phyloP scores from a whole-genome alignment of 2,888 invertebrate species.

The Patella pellucida region DNA sequence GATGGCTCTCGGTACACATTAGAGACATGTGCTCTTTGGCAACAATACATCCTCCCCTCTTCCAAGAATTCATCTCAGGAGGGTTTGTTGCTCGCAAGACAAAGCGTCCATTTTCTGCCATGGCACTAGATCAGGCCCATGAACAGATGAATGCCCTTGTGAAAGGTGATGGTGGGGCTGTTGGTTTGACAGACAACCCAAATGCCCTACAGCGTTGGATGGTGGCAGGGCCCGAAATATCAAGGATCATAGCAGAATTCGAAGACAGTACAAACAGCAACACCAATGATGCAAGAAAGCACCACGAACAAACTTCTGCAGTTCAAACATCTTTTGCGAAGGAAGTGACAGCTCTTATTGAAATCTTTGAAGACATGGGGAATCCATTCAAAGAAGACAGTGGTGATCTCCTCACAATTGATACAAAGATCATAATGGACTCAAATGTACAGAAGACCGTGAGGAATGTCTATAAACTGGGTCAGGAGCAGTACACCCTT shows the following conservation, averaged over 20 bases:
- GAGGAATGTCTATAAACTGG: no score
- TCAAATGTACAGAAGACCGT: no score
- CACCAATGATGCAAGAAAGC: no score
- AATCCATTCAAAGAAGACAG: no score
- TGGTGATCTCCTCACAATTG: no score
- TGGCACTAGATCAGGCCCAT: slow-evolving; percentile 14
- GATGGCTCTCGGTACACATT: slow-evolving; percentile 16
- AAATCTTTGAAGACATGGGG: no score
- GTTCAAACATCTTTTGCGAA: no score
- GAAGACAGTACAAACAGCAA: not conserved
- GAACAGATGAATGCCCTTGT: slow-evolving; percentile 6
- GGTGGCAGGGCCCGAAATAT: slow-evolving; percentile 16
- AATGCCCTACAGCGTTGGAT: slow-evolving; percentile 13
- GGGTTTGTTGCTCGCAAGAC: not conserved
- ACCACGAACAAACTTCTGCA: no score
- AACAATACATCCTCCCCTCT: not conserved
- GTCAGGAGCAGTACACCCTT: no score
- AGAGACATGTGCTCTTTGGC: slow-evolving; percentile 1
- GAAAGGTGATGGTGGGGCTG: slow-evolving; percentile 9
- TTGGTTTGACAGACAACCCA: slow-evolving; percentile 14
- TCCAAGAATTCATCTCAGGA: not conserved
- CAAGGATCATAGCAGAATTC: slow-evolving; percentile 1
- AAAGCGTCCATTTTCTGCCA: slow-evolving; percentile 6
- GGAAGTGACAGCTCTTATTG: no score
- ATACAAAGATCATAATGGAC: no score